Percentiles rank a stretch among this genome's conserved stretches.
Evolutionary conservation across 1,140 invertebrate species (phyloP).

Genomic region (Agrypnia vestita): DNA sequence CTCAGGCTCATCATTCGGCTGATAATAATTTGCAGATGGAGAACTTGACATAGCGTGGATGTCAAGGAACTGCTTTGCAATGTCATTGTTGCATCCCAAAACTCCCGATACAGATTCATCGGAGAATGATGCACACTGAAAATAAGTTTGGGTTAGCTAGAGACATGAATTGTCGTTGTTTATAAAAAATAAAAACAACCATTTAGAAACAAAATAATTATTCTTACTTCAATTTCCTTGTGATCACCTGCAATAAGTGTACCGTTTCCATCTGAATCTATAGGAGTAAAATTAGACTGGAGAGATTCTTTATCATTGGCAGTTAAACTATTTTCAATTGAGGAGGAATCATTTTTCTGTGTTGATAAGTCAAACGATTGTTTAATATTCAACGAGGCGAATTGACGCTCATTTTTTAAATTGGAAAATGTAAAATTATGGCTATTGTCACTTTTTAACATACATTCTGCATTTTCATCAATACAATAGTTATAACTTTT

Average conservation of each 20-base stretch:
- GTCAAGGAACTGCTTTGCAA: constrained; percentile 75
- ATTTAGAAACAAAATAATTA: background rate
- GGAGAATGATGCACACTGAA: constrained; percentile 22
- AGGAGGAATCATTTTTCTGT: constrained; percentile 10
- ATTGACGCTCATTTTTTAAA: background rate
- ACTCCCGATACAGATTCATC: constrained; percentile 16
- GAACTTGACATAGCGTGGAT: constrained; percentile 84
- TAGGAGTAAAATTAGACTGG: background rate
- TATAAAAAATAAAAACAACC: background rate
- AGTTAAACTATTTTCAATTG: background rate
- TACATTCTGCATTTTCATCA: constrained; percentile 39
- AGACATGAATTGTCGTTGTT: background rate
- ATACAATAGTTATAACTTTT: constrained; percentile 43
- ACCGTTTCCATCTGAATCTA: constrained; percentile 12
- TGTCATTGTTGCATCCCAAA: constrained; percentile 34
- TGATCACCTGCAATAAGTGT: background rate
- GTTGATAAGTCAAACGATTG: background rate
- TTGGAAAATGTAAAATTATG: constrained; percentile 23
- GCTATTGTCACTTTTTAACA: constrained; percentile 29
- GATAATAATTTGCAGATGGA: constrained; percentile 86
- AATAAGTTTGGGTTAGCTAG: background rate
- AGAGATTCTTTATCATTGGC: constrained; percentile 5
- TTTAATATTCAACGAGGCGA: constrained; percentile 9
- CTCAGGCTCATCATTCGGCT: constrained; percentile 88
- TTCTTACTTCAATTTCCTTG: constrained; percentile 33